Conservation (phyloP, 2,113 vertebrate species). For the Lamprologus callipterus region DNA sequence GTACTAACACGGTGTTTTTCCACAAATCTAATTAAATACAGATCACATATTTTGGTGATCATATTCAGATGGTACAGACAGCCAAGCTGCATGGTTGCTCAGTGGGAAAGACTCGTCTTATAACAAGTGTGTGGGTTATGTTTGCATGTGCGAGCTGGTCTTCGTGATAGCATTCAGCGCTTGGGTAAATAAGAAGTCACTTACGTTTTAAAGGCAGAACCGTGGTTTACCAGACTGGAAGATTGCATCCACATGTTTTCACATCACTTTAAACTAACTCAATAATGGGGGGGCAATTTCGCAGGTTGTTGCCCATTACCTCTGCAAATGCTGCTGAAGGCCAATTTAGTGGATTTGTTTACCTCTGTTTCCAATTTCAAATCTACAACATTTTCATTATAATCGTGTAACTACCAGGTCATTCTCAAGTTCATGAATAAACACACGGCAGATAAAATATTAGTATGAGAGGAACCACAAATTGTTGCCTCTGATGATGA, state of each 20-base stretch:
- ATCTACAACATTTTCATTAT: background rate
- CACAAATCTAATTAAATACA: background rate
- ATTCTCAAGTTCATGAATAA: background rate
- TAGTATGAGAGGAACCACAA: background rate
- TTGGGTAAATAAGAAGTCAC: conserved; percentile 44
- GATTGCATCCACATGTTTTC: background rate
- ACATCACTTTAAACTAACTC: conserved; percentile 25
- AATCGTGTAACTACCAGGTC: background rate
- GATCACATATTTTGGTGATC: background rate
- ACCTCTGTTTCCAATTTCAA: background rate
- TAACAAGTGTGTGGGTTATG: background rate
- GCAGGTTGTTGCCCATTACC: background rate
- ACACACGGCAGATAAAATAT: background rate
- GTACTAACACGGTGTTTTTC: background rate
- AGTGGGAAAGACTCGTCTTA: background rate
- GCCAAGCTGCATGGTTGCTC: background rate
- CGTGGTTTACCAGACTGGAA: background rate
- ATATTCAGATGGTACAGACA: background rate
- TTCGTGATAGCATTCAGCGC: conserved; percentile 10
- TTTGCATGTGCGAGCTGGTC: background rate
- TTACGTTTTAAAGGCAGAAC: conserved; percentile 1
- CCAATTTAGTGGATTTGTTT: background rate
- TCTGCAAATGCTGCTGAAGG: background rate
- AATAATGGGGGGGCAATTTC: conserved; percentile 7
- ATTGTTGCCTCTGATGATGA: conserved; percentile 20